Evolutionary conservation across 2,888 invertebrate species (phyloP), one percentile per base, ranked within the genome.

Genomic region (Drosophila leonis): DNA sequence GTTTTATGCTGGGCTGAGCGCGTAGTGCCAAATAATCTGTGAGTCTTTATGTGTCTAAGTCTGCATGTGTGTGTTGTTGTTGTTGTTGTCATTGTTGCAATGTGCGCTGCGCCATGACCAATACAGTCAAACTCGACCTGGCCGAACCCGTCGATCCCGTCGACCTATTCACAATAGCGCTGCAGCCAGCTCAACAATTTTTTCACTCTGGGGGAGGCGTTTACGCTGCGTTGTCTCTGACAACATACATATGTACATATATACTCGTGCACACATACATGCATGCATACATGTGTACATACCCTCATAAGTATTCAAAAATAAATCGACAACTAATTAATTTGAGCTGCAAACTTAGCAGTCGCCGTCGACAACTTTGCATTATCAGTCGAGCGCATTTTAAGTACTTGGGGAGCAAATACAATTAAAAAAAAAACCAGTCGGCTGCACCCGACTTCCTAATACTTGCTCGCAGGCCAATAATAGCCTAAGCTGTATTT

Each of bases 251-350:
- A 12, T n/a, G 6, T 5, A 3, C 6, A 31, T 13, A 12, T 15
- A 15, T 8, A n/a, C 2, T 24, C n/a, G 10, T 7, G 1, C 4
- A 12, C 6, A 65, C 24, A 51, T 20, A 13, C 15, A 12, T 18
- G n/a, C 13, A 29, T n/a, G 37, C n/a, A n/a, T 12, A 13, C 33
- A 54, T 15, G n/a, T 44, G 42, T 15, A 31, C 24, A 12, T 15
- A 8, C 10, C 4, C 33, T 24, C 31, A 42, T 51, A 56, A 48
- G 52, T 37, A 56, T 56, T 71, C 72, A 57, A 70, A 62, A 76
- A 76, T 70, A 76, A 73, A 73, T 59, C 77, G 77, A 70, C 71
- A 73, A 48, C 54, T 61, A 73, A 77, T 77, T 74, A 64, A 77
- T 65, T 77, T 71, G 29, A 24, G 61, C 71, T 49, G 49, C 35